Percentiles rank a stretch among this genome's conserved stretches.
phyloP scores from a whole-genome alignment of 2,797 vertebrate genomes.

The Chelmon rostratus region DNA sequence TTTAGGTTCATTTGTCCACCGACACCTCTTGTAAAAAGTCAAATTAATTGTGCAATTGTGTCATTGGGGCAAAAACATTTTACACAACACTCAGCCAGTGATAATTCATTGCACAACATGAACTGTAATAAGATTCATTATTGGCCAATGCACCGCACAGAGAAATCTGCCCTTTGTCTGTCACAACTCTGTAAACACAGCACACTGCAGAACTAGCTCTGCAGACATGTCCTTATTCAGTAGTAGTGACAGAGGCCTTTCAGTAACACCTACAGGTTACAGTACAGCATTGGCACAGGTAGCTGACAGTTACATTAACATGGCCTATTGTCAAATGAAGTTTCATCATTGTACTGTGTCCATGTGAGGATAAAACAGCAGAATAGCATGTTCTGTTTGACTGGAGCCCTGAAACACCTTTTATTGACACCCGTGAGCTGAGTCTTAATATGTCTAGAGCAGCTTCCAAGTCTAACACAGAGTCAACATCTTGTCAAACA shows the following conservation, averaged over 20 bases:
- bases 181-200: slow-evolving; percentile 59
- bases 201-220: slow-evolving; percentile 19
- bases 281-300: background rate
- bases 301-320: background rate
- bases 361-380: background rate
- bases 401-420: background rate
- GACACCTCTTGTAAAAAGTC: background rate
- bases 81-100: background rate
- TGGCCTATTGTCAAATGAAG: background rate
- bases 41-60: background rate
- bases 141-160: background rate
- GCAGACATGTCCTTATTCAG: slow-evolving; percentile 69
- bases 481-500: slow-evolving; percentile 33
- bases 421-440: background rate
- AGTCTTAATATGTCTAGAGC: background rate
- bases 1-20: background rate
- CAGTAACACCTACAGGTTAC: slow-evolving; percentile 11
- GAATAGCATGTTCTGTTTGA: slow-evolving; percentile 4
- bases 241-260: slow-evolving; percentile 40
- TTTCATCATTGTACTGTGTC: background rate
- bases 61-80: background rate
- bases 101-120: background rate
- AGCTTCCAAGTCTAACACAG: background rate
- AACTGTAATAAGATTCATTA: slow-evolving; percentile 10
- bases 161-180: slow-evolving; percentile 50